These are phyloP conservation scores for Chiloscyllium punctatum DNA, from an alignment of 2,797 vertebrate species.

Conservation along the genomic window DNA sequence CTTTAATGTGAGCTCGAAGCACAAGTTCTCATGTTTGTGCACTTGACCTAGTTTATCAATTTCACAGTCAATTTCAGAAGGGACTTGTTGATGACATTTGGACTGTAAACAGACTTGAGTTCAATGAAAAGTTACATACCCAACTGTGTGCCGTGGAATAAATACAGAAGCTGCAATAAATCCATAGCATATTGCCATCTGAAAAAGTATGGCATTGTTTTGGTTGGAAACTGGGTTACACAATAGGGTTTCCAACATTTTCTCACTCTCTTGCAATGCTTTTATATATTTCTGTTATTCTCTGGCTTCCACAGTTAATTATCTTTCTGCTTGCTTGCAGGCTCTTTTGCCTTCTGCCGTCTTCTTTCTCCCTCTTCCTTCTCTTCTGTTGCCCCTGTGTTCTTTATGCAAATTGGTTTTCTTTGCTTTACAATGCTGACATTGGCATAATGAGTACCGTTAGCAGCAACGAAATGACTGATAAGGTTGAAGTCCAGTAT, in stretches of 20 bases:
- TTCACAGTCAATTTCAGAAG: neutral
- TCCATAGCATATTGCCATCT: neutral
- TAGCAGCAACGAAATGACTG: neutral
- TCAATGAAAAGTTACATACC: neutral
- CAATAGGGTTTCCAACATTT: neutral
- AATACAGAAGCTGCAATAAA: neutral
- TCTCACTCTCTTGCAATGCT: neutral
- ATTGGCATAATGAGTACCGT: neutral
- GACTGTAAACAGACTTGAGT: neutral
- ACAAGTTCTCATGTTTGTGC: neutral
- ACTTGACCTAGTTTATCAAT: neutral
- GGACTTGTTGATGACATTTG: neutral
- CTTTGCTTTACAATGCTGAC: neutral
- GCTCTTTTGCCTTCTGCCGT: neutral
- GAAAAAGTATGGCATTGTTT: neutral
- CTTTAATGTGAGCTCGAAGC: neutral
- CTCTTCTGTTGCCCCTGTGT: neutral
- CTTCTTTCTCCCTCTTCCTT: neutral
- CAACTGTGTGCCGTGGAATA: neutral
- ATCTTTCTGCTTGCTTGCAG: neutral
- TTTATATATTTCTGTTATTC: neutral
- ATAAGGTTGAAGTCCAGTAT: neutral
- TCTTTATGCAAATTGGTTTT: neutral
- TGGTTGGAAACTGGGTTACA: neutral
- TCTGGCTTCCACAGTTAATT: neutral